Conservation (phyloP, 30 jellyfish, hydroid and myxozoan genomes). For the Turritopsis dohrnii region DNA sequence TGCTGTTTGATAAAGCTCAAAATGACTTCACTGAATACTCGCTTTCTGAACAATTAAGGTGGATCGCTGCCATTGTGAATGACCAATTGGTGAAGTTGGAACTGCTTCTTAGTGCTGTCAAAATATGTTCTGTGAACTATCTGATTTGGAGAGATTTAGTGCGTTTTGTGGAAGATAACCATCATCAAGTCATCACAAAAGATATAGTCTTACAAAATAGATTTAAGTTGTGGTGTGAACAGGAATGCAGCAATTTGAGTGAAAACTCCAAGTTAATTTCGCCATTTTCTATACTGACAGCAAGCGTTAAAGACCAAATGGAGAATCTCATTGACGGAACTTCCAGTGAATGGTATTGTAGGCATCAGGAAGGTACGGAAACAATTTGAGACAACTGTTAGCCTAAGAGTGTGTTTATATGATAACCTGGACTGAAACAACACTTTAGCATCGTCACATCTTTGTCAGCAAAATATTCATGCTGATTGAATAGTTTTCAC, state of each 20-base stretch:
- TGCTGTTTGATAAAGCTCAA: conserved; percentile 23
- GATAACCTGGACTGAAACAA: no score
- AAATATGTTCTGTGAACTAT: conserved; percentile 12
- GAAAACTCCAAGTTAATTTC: not conserved
- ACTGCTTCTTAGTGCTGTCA: conserved; percentile 10
- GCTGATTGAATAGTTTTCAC: no score
- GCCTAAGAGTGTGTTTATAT: no score
- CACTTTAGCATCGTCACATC: no score
- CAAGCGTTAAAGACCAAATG: not conserved
- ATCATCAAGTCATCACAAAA: not conserved
- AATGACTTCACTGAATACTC: not conserved
- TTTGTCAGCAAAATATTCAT: no score
- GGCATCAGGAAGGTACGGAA: not conserved
- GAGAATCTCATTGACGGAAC: conserved; percentile 34
- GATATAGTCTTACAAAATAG: not conserved
- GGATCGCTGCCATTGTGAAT: conserved; percentile 12
- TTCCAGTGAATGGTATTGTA: conserved; percentile 38
- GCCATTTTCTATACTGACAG: not conserved
- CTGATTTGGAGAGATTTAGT: conserved; percentile 34
- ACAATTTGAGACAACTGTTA: not conserved
- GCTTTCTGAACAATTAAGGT: conserved; percentile 26
- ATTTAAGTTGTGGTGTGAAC: not conserved
- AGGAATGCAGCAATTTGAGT: not conserved
- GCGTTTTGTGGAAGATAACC: not conserved
- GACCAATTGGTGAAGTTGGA: not conserved